phyloP scores from a whole-genome alignment of 2,888 invertebrate species.

The Apoda limacodes region DNA sequence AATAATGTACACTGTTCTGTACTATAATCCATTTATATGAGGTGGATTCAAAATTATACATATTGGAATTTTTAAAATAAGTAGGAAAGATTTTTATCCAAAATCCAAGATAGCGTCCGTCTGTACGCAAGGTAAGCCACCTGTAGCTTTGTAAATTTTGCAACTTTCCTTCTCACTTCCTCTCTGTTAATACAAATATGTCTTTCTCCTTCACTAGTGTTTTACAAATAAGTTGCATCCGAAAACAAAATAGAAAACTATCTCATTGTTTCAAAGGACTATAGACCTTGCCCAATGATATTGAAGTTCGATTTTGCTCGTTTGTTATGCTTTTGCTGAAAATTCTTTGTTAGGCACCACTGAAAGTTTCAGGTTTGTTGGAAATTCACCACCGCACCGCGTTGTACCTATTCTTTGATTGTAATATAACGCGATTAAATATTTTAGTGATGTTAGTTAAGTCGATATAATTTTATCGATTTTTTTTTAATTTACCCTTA shows the following conservation, averaged over 20 bases:
- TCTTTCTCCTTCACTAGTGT: constrained; percentile 46
- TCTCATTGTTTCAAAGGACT: constrained; percentile 25
- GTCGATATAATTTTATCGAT: no score
- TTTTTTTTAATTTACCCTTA: no score
- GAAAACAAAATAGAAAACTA: constrained; percentile 66
- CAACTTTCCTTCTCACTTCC: constrained; percentile 42
- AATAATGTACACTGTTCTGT: constrained; percentile 4
- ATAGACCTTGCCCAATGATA: constrained; percentile 20
- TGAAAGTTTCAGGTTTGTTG: constrained; percentile 53
- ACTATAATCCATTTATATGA: constrained; percentile 4
- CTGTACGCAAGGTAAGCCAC: constrained; percentile 64
- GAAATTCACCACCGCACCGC: constrained; percentile 47
- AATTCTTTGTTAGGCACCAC: constrained; percentile 45
- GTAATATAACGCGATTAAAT: constrained; percentile 63
- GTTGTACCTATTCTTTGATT: constrained; percentile 62
- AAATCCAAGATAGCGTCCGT: constrained; percentile 29
- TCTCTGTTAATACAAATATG: constrained; percentile 23
- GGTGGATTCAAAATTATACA: constrained; percentile 5
- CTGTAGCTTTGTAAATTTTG: constrained; percentile 69
- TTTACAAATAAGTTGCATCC: constrained; percentile 68
- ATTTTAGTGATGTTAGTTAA: constrained; percentile 41
- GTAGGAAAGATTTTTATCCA: constrained; percentile 1
- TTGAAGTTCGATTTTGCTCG: constrained; percentile 29
- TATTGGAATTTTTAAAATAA: background rate
- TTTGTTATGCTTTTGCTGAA: no score